Evolutionary conservation across 2,888 invertebrate species (phyloP), one percentile per base, ranked within the genome.

Genomic region (Lottia gigantea): DNA sequence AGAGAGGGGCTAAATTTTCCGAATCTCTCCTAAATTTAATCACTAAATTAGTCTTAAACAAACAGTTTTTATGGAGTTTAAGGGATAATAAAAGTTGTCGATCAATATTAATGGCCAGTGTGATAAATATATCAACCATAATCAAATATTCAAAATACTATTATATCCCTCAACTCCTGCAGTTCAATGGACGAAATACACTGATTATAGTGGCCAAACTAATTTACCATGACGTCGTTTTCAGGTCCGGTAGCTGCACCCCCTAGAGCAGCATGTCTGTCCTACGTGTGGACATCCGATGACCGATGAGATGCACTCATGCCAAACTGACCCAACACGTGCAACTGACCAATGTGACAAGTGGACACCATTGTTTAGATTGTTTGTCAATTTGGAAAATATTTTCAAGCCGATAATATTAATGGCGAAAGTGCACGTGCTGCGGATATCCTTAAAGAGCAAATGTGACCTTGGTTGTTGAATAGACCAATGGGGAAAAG

Each of bases 381-480:
- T 55, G 55, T 55, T 55, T 55, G 55, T 55, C 55, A 55, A 55
- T 55, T 55, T 55, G 23, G 55, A 23, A 55, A 55, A 55, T 55
- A 55, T 55, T 55, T 55, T 55, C 55, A 55, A 55, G 12, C 23
- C 15, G 55, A 55, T 55, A 23, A 55, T 55, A 55, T 55, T 55
- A 23, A 55, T 55, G 55, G 23, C 23, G 55, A 23, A 23, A 11
- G 23, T 19, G 19, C 55, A 55, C 55, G 55, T 55, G 55, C 19
- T 19, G 15, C 55, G 55, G 55, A 55, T 55, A 23, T 55, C 55
- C 55, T 55, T 55, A 55, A 55, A 23, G 55, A 55, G 19, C 55
- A 40, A 40, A 40, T 8, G 40, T 40, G 40, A 40, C 40, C 40
- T 40, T 8, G 40, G 40, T 40, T 40, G 40, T 40, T 40, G 40